Evolutionary conservation across 2,888 invertebrate genomes (phyloP).

Genomic region (Lithophane ornitopus): DNA sequence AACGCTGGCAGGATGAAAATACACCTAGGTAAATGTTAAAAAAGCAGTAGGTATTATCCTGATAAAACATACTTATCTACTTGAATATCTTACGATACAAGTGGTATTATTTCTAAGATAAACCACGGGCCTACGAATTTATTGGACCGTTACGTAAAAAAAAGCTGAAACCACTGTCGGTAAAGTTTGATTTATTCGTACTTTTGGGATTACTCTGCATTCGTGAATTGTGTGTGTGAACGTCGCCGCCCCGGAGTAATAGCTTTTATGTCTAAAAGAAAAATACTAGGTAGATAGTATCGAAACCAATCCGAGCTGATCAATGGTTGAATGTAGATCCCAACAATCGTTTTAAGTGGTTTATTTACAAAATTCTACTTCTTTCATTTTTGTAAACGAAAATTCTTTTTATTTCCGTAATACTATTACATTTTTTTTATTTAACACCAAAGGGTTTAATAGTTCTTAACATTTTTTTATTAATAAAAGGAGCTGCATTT

Average conservation of each 20-base stretch:
- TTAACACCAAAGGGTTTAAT: background rate
- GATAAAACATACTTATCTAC: background rate
- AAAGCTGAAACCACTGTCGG: conserved; percentile 44
- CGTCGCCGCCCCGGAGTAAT: conserved; percentile 17
- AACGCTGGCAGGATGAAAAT: too few species aligned
- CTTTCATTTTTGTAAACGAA: background rate
- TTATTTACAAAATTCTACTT: background rate
- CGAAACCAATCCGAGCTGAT: background rate
- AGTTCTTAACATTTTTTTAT: background rate
- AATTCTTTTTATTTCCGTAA: background rate
- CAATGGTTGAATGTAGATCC: background rate
- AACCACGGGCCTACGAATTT: conserved; percentile 34
- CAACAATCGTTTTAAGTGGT: conserved; percentile 3
- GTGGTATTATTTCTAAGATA: conserved; percentile 15
- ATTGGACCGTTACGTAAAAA: conserved; percentile 42
- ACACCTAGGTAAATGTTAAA: background rate
- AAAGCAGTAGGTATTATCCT: background rate
- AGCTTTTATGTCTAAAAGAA: conserved; percentile 20
- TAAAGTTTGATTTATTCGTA: conserved; percentile 58
- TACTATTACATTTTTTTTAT: background rate
- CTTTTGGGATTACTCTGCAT: conserved; percentile 52
- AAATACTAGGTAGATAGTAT: conserved; percentile 23
- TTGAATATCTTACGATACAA: conserved; percentile 10
- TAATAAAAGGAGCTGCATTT: background rate
- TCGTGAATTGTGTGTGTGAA: conserved; percentile 35